Conservation (phyloP, 2,113 vertebrate genomes). For the Pogona vitticeps region DNA sequence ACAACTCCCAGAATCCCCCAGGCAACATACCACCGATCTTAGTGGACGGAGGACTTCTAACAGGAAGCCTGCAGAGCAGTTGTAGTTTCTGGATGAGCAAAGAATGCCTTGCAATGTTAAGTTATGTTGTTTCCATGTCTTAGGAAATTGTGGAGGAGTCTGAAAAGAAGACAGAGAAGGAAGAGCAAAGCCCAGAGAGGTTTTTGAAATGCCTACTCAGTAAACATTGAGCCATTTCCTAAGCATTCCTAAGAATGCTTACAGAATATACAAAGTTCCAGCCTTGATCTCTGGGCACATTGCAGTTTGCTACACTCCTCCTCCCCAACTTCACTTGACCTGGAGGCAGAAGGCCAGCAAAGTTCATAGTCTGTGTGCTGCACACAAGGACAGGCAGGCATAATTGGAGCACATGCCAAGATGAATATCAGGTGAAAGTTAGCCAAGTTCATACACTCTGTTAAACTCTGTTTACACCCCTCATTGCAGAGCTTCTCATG, state of each 20-base stretch:
- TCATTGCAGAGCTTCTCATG: background rate
- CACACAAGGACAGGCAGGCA: background rate
- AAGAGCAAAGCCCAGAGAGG: background rate
- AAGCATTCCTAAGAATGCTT: background rate
- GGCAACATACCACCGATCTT: background rate
- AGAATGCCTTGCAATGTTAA: background rate
- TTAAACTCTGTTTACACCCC: too few relatives aligned
- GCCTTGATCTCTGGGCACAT: background rate
- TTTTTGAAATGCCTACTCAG: too few relatives aligned
- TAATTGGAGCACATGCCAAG: background rate
- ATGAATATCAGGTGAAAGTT: background rate
- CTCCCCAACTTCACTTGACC: background rate
- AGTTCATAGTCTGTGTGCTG: slow-evolving; percentile 12
- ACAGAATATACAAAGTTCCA: background rate
- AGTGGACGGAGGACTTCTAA: too few relatives aligned
- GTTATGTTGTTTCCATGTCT: background rate
- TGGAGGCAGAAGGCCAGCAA: background rate
- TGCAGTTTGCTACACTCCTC: background rate
- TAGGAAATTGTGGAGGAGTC: background rate
- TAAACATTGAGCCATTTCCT: too few relatives aligned
- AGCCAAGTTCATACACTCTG: background rate
- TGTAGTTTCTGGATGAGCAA: background rate
- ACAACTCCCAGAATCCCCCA: too few relatives aligned
- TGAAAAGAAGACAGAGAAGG: background rate
- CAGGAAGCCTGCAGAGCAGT: too few relatives aligned